Percentiles rank a stretch among this genome's conserved stretches.
Conservation (phyloP, 2,888 invertebrate genomes). For the Polydrusus pterygomalis region DNA sequence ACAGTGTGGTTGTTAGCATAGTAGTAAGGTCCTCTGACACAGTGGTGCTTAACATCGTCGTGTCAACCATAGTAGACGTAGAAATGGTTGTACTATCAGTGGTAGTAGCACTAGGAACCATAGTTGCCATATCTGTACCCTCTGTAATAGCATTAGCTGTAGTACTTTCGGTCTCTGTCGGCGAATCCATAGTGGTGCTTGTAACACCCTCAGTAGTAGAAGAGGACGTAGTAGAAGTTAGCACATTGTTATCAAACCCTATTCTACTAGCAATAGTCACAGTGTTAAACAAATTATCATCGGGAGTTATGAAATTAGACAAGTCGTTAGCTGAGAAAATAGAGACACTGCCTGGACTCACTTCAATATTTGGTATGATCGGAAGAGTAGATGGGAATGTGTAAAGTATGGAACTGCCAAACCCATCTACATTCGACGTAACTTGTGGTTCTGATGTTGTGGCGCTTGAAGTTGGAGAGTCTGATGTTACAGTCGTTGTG, state of each 20-base stretch:
- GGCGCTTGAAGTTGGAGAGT: slow-evolving; percentile 13
- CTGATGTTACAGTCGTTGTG: slow-evolving; percentile 21
- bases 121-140: slow-evolving; percentile 53
- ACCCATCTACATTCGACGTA: slow-evolving; percentile 71
- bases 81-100: slow-evolving; percentile 45
- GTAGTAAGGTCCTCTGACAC: slow-evolving; percentile 29
- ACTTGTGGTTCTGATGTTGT: slow-evolving; percentile 54
- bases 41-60: slow-evolving; percentile 31
- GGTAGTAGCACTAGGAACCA: slow-evolving; percentile 43
- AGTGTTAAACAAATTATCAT: slow-evolving; percentile 74
- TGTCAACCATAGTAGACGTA: slow-evolving; percentile 42
- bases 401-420: slow-evolving; percentile 68
- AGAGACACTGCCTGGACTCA: slow-evolving; percentile 70
- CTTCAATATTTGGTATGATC: slow-evolving; percentile 66
- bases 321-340: slow-evolving; percentile 69
- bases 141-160: slow-evolving; percentile 51
- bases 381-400: slow-evolving; percentile 60
- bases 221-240: slow-evolving; percentile 56
- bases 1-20: slow-evolving; percentile 33
- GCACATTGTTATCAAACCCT: slow-evolving; percentile 64
- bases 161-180: slow-evolving; percentile 39
- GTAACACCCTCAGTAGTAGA: slow-evolving; percentile 52
- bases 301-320: slow-evolving; percentile 71
- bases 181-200: slow-evolving; percentile 43
- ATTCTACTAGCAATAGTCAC: slow-evolving; percentile 73